Percentiles rank a stretch among this genome's conserved stretches.
phyloP scores from a whole-genome alignment of 2,113 vertebrate species.

The Mola mola region DNA sequence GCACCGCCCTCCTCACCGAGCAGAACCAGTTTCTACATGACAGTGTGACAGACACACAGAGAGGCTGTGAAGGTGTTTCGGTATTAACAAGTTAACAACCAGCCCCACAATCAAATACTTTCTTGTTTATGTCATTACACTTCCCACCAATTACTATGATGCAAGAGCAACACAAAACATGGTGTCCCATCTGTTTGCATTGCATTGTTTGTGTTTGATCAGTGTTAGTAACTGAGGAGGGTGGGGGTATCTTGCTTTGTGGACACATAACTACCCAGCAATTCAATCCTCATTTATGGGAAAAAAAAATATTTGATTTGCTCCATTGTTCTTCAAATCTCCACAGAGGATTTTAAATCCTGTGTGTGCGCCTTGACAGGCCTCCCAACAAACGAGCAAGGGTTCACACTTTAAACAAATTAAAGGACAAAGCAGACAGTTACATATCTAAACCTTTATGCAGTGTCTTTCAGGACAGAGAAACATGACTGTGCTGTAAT shows the following conservation, averaged over 20 bases:
- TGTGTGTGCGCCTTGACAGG: conserved; percentile 20
- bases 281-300: conserved; percentile 25
- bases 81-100: conserved; percentile 26
- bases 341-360: conserved; percentile 7
- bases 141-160: conserved; percentile 56
- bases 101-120: conserved; percentile 36
- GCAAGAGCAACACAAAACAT: conserved; percentile 42
- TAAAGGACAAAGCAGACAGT: conserved; percentile 36
- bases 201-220: conserved; percentile 45
- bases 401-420: conserved; percentile 34
- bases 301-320: conserved; percentile 18
- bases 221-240: conserved; percentile 6
- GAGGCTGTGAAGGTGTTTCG: conserved; percentile 17
- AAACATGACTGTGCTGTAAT: conserved; percentile 54
- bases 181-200: conserved; percentile 49
- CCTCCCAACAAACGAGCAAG: conserved; percentile 27
- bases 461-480: conserved; percentile 33
- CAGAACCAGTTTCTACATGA: too few relatives aligned
- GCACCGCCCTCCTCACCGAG: background rate
- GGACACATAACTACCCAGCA: background rate
- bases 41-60: too few relatives aligned
- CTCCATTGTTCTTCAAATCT: conserved; percentile 24
- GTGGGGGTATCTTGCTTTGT: conserved; percentile 1
- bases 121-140: conserved; percentile 61
- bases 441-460: conserved; percentile 33